Conservation (phyloP, 2,888 invertebrate species). For the Dioctria rufipes region DNA sequence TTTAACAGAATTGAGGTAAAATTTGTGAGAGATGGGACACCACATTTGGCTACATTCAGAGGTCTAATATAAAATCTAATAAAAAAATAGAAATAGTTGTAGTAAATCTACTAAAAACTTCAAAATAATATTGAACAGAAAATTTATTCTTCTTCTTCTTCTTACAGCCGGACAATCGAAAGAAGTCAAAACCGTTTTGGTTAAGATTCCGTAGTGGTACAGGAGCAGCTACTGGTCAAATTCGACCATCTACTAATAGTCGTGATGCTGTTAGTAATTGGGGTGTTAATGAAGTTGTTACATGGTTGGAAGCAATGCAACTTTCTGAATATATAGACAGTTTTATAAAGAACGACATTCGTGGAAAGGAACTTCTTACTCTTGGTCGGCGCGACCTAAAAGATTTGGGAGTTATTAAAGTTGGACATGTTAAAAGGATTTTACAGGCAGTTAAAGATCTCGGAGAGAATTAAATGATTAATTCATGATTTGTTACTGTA, state of each 20-base stretch:
- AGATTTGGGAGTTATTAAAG: constrained; percentile 94
- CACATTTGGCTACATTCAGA: too few species aligned
- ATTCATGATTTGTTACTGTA: neutral
- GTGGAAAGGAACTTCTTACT: constrained; percentile 89
- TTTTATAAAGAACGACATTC: constrained; percentile 92
- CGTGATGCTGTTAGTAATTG: constrained; percentile 77
- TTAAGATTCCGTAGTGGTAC: constrained; percentile 74
- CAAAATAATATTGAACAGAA: too few species aligned
- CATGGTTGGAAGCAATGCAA: constrained; percentile 91
- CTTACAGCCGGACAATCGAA: constrained; percentile 71
- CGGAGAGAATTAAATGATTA: constrained; percentile 65
- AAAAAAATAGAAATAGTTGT: neutral
- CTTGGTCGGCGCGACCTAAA: constrained; percentile 89
- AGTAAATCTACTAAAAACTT: too few species aligned
- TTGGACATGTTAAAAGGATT: constrained; percentile 96
- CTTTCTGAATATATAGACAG: constrained; percentile 92
- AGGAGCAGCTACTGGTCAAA: constrained; percentile 65
- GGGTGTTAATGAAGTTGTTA: constrained; percentile 91
- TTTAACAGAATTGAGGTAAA: too few species aligned
- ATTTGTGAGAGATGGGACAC: too few species aligned
- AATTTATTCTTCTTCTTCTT: too few species aligned
- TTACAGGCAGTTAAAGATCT: constrained; percentile 93
- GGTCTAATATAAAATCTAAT: too few species aligned
- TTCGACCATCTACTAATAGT: constrained; percentile 66
- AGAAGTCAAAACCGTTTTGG: constrained; percentile 81